A percentile compares a stretch with the other conserved stretches of the same genome.
Conservation (phyloP, 2,113 vertebrate species). For the Pollimyrus isidori region DNA sequence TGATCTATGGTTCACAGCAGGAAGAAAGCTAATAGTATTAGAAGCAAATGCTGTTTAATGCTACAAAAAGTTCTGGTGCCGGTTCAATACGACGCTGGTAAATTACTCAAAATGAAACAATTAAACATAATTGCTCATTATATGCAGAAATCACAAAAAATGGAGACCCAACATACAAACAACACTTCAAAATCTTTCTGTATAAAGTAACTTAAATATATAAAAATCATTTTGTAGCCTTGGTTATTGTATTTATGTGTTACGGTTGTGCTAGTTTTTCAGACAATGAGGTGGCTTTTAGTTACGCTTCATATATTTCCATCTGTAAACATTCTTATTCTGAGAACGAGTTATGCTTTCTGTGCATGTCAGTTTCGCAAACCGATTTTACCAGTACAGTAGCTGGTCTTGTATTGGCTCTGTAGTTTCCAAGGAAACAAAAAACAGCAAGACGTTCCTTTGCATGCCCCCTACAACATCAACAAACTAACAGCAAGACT, state of each 20-base stretch:
- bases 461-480: constrained; percentile 24
- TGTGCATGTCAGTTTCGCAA: constrained; percentile 34
- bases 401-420: constrained; percentile 30
- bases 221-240: neutral
- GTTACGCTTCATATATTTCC: neutral
- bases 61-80: neutral
- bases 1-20: constrained; percentile 11
- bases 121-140: neutral
- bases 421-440: constrained; percentile 47
- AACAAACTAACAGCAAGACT: constrained; percentile 25
- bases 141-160: neutral
- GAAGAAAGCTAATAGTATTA: neutral
- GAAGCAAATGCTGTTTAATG: neutral
- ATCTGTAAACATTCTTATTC: constrained; percentile 12
- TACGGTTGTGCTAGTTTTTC: neutral
- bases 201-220: neutral
- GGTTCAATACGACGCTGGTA: neutral
- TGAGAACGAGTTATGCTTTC: constrained; percentile 20
- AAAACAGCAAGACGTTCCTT: constrained; percentile 32
- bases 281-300: neutral
- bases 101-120: neutral
- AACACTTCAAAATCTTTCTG: neutral
- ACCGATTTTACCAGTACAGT: constrained; percentile 37
- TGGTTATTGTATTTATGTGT: neutral
- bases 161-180: neutral